These are phyloP conservation scores for Serrognathus titanus DNA, from an alignment of 2,888 invertebrate species.

Conservation along the genomic window DNA sequence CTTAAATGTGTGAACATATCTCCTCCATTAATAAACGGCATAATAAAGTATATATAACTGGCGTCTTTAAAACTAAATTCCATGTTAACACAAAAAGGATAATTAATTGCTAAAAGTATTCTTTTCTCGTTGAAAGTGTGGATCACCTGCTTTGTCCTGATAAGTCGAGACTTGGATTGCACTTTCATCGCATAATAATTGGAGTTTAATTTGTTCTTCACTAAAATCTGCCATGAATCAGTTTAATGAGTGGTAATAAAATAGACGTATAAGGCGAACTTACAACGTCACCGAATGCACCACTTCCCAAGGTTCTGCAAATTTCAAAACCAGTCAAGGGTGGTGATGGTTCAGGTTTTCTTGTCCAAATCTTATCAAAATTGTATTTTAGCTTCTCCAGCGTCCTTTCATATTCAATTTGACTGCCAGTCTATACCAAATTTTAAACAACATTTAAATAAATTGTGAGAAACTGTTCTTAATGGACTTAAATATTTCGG, in stretches of 20 bases:
- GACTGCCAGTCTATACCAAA: slow-evolving; percentile 3
- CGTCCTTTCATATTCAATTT: slow-evolving; percentile 41
- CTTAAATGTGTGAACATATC: slow-evolving; percentile 81
- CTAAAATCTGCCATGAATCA: slow-evolving; percentile 43
- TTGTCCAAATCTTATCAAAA: slow-evolving; percentile 55
- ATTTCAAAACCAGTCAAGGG: slow-evolving; percentile 62
- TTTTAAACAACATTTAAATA: too few species aligned
- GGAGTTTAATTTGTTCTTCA: slow-evolving; percentile 58
- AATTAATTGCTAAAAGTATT: slow-evolving; percentile 78
- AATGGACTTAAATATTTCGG: background rate
- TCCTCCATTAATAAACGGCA: slow-evolving; percentile 82
- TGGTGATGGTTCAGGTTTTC: slow-evolving; percentile 30
- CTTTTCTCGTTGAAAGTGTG: slow-evolving; percentile 89
- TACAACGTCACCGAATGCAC: slow-evolving; percentile 89
- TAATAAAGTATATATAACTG: slow-evolving; percentile 75
- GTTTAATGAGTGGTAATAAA: background rate
- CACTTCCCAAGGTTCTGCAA: slow-evolving; percentile 77
- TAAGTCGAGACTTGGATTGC: slow-evolving; percentile 78
- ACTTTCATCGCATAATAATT: slow-evolving; percentile 84
- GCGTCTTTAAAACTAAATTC: slow-evolving; percentile 84
- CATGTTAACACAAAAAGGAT: slow-evolving; percentile 85
- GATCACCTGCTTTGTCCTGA: slow-evolving; percentile 83
- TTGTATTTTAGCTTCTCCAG: slow-evolving; percentile 55
- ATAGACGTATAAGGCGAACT: slow-evolving; percentile 8
- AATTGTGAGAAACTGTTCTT: too few species aligned